Conservation (phyloP, 2,113 vertebrate species). For the Oreochromis tanganicae region DNA sequence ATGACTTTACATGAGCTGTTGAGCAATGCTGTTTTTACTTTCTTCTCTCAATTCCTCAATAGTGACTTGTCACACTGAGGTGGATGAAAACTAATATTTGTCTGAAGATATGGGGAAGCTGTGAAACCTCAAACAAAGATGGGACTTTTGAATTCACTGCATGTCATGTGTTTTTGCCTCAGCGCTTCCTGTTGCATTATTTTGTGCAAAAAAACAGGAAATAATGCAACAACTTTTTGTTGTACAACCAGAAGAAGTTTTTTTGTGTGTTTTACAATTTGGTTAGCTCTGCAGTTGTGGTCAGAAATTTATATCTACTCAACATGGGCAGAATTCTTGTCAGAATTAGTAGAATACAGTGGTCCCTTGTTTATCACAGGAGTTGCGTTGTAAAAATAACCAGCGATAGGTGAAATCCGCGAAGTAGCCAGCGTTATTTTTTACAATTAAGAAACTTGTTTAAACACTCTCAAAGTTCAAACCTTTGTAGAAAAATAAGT, state of each 20-base stretch:
- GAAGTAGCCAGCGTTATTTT: too few relatives aligned
- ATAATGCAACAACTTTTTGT: not conserved
- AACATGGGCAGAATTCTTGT: too few relatives aligned
- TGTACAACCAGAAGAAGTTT: not conserved
- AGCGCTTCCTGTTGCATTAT: not conserved
- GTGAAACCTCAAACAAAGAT: not conserved
- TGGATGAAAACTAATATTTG: not conserved
- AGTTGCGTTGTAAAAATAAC: too few relatives aligned
- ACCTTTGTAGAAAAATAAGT: too few relatives aligned
- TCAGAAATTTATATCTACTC: not conserved
- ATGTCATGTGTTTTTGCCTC: not conserved
- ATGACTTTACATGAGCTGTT: not conserved
- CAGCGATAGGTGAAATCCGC: too few relatives aligned
- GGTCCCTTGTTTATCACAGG: too few relatives aligned
- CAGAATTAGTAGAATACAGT: too few relatives aligned
- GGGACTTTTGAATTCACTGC: accelerated
- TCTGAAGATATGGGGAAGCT: not conserved
- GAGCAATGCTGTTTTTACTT: not conserved
- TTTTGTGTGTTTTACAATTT: not conserved
- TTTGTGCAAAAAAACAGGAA: not conserved
- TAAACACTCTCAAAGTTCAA: too few relatives aligned
- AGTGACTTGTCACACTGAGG: not conserved
- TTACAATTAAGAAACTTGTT: too few relatives aligned
- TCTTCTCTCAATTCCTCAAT: not conserved
- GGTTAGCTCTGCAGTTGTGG: not conserved